These are phyloP conservation scores for Papilio polytes DNA, from an alignment of 1,140 invertebrate genomes.

Conservation along the genomic window DNA sequence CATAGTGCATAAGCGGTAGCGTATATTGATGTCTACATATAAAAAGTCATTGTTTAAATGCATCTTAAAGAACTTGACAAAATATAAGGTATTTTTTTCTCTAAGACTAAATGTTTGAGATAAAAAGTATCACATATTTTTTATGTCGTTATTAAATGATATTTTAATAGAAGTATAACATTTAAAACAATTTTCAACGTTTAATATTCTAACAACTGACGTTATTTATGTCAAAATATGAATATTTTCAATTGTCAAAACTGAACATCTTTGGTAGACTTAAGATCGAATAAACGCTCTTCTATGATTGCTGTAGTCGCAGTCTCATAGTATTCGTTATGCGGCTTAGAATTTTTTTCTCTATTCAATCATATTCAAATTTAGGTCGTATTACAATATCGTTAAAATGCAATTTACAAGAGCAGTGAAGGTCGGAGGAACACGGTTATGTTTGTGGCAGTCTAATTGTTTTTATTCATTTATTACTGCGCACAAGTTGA, in stretches of 20 bases:
- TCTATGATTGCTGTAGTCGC: background rate
- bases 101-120: too few species aligned
- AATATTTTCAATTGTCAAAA: too few species aligned
- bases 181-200: too few species aligned
- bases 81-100: too few species aligned
- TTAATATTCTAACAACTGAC: too few species aligned
- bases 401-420: constrained; percentile 17
- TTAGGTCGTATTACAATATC: constrained; percentile 6
- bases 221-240: too few species aligned
- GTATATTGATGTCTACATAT: background rate
- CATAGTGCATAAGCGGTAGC: constrained; percentile 40
- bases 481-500: constrained; percentile 64
- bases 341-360: constrained; percentile 35
- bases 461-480: constrained; percentile 78
- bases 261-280: too few species aligned
- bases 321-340: constrained; percentile 25
- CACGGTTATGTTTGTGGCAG: constrained; percentile 12
- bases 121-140: too few species aligned
- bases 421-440: constrained; percentile 35
- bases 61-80: too few species aligned
- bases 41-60: background rate
- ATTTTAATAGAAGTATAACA: too few species aligned
- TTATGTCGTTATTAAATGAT: too few species aligned
- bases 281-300: constrained; percentile 9
- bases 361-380: constrained; percentile 36